Conservation (phyloP, 2,113 vertebrate genomes). For the Noctilio leporinus region DNA sequence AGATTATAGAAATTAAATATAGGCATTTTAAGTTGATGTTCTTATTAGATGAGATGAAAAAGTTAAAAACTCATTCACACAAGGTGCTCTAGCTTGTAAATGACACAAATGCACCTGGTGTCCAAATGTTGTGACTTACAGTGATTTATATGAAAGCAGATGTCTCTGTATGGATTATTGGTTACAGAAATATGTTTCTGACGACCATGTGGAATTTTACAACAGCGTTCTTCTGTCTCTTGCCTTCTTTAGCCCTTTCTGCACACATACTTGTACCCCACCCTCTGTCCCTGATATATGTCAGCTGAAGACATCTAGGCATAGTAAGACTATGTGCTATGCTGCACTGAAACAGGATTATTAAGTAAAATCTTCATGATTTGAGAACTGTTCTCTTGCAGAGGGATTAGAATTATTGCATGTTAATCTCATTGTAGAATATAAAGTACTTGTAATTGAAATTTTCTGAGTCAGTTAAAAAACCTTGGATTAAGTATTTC, state of each 20-base stretch:
- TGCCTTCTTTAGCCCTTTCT: neutral
- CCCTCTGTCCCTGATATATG: rapidly evolving
- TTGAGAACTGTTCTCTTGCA: neutral
- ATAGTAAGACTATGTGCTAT: neutral
- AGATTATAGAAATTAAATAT: neutral
- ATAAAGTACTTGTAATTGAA: neutral
- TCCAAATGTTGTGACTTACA: neutral
- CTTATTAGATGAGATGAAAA: neutral
- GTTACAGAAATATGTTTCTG: neutral
- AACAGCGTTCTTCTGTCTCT: neutral
- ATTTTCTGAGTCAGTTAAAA: neutral
- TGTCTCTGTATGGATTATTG: neutral
- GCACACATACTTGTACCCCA: neutral
- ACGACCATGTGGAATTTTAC: neutral
- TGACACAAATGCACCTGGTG: neutral
- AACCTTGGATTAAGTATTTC: neutral
- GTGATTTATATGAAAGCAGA: neutral
- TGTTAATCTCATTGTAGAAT: neutral
- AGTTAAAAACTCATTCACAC: neutral
- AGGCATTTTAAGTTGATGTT: neutral
- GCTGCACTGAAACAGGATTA: neutral
- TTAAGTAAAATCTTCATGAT: neutral
- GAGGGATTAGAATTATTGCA: neutral
- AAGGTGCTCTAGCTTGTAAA: neutral
- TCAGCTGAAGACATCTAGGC: neutral